Percentiles rank a stretch among this genome's conserved stretches.
These are phyloP conservation scores for Sitta europaea DNA, from an alignment of 2,113 vertebrate species.

Conservation along the genomic window DNA sequence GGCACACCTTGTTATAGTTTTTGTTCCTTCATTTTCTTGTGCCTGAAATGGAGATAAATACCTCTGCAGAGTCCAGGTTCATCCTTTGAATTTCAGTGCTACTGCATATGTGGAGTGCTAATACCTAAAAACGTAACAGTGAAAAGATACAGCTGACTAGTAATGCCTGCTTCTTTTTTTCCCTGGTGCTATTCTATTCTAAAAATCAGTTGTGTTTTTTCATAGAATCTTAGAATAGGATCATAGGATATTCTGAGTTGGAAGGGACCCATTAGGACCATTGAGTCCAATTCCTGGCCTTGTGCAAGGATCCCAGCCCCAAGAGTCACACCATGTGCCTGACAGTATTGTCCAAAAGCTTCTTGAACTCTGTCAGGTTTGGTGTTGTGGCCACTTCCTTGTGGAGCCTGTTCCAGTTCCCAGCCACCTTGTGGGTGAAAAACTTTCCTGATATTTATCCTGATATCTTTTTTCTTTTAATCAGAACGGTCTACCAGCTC, in stretches of 20 bases:
- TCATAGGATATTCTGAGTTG: background rate
- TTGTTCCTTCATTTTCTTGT: background rate
- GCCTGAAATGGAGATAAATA: background rate
- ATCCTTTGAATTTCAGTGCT: background rate
- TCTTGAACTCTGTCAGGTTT: background rate
- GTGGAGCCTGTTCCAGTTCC: background rate
- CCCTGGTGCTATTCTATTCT: background rate
- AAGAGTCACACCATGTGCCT: background rate
- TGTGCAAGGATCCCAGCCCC: background rate
- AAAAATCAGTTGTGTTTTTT: background rate
- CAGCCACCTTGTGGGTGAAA: background rate
- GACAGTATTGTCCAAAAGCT: background rate
- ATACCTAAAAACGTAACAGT: background rate
- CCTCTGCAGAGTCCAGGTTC: background rate
- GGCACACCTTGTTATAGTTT: background rate
- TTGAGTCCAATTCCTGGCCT: rapidly evolving
- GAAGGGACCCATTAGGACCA: background rate
- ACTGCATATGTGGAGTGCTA: rapidly evolving
- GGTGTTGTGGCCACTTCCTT: background rate
- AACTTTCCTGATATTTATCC: background rate
- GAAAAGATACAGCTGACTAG: background rate
- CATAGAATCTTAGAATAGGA: background rate
- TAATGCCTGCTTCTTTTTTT: background rate
- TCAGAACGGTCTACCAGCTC: background rate
- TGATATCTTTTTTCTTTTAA: background rate